A percentile compares a stretch with the other conserved stretches of the same genome.
Evolutionary conservation across 2,888 invertebrate species (phyloP).

Genomic region (Dicycla oo): DNA sequence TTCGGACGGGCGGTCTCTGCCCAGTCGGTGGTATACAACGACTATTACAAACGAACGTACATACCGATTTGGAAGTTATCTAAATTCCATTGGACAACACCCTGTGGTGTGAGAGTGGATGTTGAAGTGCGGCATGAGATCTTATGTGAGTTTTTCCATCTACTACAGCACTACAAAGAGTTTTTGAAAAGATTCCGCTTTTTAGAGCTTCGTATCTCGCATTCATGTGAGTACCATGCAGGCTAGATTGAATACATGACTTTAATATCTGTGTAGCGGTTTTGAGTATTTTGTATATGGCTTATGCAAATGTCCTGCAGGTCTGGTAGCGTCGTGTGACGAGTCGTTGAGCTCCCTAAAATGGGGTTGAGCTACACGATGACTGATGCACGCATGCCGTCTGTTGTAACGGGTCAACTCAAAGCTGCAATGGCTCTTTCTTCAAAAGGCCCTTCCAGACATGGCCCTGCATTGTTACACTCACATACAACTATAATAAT

Average conservation of each 20-base stretch:
- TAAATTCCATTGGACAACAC: not conserved
- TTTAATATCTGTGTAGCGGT: too few relatives aligned
- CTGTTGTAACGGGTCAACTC: not conserved
- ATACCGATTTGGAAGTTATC: slow-evolving; percentile 2
- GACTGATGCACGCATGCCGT: not conserved
- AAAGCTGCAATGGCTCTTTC: not conserved
- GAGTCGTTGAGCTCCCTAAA: too few relatives aligned
- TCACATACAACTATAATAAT: not conserved
- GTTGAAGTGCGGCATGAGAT: slow-evolving; percentile 1
- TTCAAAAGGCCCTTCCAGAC: too few relatives aligned
- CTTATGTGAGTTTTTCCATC: slow-evolving; percentile 36
- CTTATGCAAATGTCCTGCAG: too few relatives aligned
- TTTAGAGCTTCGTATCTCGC: not conserved
- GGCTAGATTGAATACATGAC: too few relatives aligned
- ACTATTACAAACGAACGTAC: slow-evolving; percentile 8
- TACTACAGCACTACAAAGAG: not conserved
- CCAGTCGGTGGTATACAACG: slow-evolving; percentile 13
- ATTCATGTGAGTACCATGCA: too few relatives aligned
- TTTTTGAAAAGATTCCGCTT: too few relatives aligned
- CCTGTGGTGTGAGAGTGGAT: not conserved
- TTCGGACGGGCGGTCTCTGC: not conserved
- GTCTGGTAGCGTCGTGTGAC: too few relatives aligned
- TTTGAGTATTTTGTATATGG: too few relatives aligned
- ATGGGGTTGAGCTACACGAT: too few relatives aligned
- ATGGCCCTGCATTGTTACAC: too few relatives aligned